These are phyloP conservation scores for Thomomys bottae DNA, from an alignment of 2,113 vertebrate genomes.

Conservation along the genomic window DNA sequence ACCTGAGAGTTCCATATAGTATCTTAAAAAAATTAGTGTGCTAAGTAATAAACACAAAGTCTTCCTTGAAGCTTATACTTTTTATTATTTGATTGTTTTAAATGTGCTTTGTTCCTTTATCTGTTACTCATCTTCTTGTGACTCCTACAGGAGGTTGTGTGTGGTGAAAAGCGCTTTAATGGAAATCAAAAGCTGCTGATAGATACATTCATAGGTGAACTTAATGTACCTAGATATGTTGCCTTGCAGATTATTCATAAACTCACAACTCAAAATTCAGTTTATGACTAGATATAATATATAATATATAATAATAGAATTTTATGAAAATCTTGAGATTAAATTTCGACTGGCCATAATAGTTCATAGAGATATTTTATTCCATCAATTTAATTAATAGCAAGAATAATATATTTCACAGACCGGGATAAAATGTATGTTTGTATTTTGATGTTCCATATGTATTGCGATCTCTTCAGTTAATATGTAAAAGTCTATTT, in stretches of 20 bases:
- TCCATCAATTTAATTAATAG: slow-evolving; percentile 33
- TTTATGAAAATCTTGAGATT: slow-evolving; percentile 14
- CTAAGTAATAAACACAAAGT: too few species aligned
- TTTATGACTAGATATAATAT: neutral
- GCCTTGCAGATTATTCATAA: neutral
- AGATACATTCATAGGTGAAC: neutral
- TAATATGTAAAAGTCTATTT: neutral
- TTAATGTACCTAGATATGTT: neutral
- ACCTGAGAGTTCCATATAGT: neutral
- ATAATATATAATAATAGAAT: too few species aligned
- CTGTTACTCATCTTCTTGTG: neutral
- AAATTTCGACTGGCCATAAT: slow-evolving; percentile 11
- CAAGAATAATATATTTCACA: slow-evolving; percentile 5
- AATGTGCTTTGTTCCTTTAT: slow-evolving; percentile 18
- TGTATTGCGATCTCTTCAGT: slow-evolving; percentile 36
- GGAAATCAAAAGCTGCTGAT: neutral
- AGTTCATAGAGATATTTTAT: slow-evolving; percentile 21
- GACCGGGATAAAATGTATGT: neutral
- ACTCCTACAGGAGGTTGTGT: neutral
- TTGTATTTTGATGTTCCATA: slow-evolving; percentile 47
- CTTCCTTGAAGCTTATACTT: neutral
- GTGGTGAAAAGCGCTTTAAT: neutral
- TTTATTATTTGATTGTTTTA: slow-evolving; percentile 11
- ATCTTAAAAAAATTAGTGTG: neutral
- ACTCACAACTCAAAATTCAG: neutral